Evolutionary conservation across 2,888 invertebrate genomes (phyloP).

Genomic region (Dolichomitus sp.): DNA sequence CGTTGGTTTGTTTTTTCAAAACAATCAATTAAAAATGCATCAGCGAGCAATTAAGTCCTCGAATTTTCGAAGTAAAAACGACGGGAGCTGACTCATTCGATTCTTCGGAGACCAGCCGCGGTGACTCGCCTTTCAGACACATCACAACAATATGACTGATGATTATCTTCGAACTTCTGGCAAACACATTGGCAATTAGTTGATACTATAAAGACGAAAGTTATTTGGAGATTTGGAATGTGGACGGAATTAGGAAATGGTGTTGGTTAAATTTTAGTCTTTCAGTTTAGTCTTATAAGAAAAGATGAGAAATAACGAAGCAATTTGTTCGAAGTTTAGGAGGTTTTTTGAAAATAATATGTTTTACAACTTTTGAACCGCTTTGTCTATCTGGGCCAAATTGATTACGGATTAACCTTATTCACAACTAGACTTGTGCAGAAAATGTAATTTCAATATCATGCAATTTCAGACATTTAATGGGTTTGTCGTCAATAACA

Average conservation of each 20-base stretch:
- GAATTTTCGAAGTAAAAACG: conserved; percentile 8
- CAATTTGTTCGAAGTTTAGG: too few species aligned
- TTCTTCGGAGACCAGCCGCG: neutral
- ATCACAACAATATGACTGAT: conserved; percentile 35
- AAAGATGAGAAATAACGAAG: too few species aligned
- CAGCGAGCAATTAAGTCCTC: conserved; percentile 42
- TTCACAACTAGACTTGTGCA: too few species aligned
- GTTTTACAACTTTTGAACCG: too few species aligned
- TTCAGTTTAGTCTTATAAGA: too few species aligned
- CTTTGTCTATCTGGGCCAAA: too few species aligned
- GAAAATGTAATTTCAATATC: too few species aligned
- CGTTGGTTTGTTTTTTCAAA: conserved; percentile 33
- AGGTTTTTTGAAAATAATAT: too few species aligned
- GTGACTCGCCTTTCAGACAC: neutral
- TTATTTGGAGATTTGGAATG: neutral
- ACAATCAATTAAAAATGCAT: conserved; percentile 62
- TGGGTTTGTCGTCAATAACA: too few species aligned
- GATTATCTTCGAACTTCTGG: conserved; percentile 6
- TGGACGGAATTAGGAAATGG: neutral
- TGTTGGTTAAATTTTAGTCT: too few species aligned
- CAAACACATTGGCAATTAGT: neutral
- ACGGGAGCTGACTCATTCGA: conserved; percentile 17
- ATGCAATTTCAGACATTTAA: too few species aligned
- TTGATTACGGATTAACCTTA: too few species aligned
- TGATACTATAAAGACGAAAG: neutral